Base-by-base conservation (phyloP, 2,888 invertebrate species). In the Brachypalpus laphriformis region DNA sequence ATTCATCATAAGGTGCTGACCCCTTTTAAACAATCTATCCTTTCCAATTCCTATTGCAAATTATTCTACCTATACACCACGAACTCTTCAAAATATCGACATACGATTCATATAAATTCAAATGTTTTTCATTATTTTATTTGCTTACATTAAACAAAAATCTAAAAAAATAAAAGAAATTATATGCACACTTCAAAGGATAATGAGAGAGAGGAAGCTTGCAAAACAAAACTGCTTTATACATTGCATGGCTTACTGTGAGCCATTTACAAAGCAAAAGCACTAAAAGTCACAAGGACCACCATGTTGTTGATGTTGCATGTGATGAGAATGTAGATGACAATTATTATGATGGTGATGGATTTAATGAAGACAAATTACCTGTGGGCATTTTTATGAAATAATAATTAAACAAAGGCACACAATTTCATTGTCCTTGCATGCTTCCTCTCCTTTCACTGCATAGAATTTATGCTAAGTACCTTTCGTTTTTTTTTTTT, bases 331-430 rank as follows among this genome's bases (percentile, higher is more conserved):
- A 82, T 71, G 77, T 51, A 71, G 66, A 65, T 82, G 82, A 83
- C 83, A 80, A 83, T 77, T 83, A 78, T 56, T 83, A 78, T 56
- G 80, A 78, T 68, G 80, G 80, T 83, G 83, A 83, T 83, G 83
- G 80, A 80, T 93, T 93, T 93, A 93, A 91, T 91, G 91, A 91
- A 91, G 91, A 90, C 90, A 91, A 91, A 91, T 91, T 91, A 91
- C 91, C 90, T 89, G 89, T 90, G 90, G 91, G 90, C 89, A 90
- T 91, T 90, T 89, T 89, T 90, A 90, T 90, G 89, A 89, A 90
- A 91, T 91, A 90, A 91, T 90, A 83, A 83, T 83, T 80, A 74
- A 83, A 83, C 83, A 83, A 83, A 80, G 80, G 74, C 61, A 51
- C 80, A 74, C 74, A 74, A 65, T 57, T 65, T 74, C 74, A 80